Base-by-base conservation (phyloP, 2,113 vertebrate genomes). In the Marmota flaviventris region DNA sequence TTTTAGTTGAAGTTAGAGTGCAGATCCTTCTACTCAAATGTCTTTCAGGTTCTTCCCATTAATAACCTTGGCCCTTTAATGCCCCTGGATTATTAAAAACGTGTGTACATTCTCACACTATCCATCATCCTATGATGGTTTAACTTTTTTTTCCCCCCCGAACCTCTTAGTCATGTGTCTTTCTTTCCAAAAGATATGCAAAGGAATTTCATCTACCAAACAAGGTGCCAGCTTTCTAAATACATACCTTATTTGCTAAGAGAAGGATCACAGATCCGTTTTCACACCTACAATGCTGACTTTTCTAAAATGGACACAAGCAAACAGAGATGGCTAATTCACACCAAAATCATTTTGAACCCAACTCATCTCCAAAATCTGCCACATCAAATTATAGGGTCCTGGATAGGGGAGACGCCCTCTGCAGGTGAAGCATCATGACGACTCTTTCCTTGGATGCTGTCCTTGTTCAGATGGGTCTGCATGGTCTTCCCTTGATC, bases 1-100 rank as follows among this genome's bases (percentile, higher is more conserved):
- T 97, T 98, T 83, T 97, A 95, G 58, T 14, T 20, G 32, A 37
- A 17, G 3, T 78, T n/a, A 65, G 61, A 69, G 37, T 37, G 37
- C 37, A 37, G 37, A 48, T 8, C 0, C 45, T 37, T 42, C 45
- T 77, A 53, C 17, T 78, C 37, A 34, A 70, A 69, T 90, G 8
- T 39, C 56, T 53, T 48, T 51, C 39, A n/a, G 13, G 42, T 39
- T 67, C 25, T 85, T 77, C 42, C 16, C 61, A 3, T 56, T 12
- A 32, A 45, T 45, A 37, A 75, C 58, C 24, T 18, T 85, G 67
- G 67, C 63, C 27, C 37, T 34, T 39, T 29, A 29, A 39, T 56
- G 45, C 53, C 18, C 37, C 27, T 39, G 65, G 8, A 14, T n/a
- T 34, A 24, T n/a, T 13, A 56, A 70, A 91, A 42, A 11, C 42